Base-by-base conservation (phyloP, 2,113 vertebrate genomes). In the Piliocolobus tephrosceles region DNA sequence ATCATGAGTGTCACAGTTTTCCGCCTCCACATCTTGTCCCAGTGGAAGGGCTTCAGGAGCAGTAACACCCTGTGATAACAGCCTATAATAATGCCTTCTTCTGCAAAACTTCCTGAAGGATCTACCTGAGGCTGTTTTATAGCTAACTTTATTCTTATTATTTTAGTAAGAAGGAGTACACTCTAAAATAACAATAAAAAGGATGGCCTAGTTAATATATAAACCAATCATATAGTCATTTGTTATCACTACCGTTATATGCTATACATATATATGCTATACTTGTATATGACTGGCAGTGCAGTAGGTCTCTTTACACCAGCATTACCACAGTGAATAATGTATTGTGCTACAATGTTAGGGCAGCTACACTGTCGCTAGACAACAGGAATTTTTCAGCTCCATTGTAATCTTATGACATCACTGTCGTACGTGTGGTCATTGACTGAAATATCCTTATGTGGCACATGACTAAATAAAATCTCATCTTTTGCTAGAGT, bases 381-480 rank as follows among this genome's bases (percentile, higher is more conserved):
- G 43, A 30, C 27, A 30, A 18, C 43, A 47, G 75, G 75, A 47
- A 78, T 17, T 47, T 78, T 47, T 47, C 43, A 47, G 75, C 75
- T 78, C 27, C 43, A 18, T 78, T 18, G 1, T 45, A 78, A 32
- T 78, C 43, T 16, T 78, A 32, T 47, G 27, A 4, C 14, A 78
- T 43, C 75, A 18, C 75, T 45, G 45, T 30, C 0, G 0, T 30
- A 78, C 1, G 17, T 47, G 2, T 8, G 8, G 75, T 32, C 25
- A 32, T 30, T 78, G 14, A 47, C 27, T 45, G 45, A 78, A 47
- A 32, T 47, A 16, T 78, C 75, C 43, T 18, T 32, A 32, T 47
- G 16, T 14, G 45, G 75, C 16, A 30, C 40, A 78, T 47, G 75
- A 45, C 27, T 78, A 78, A 82, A 57, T 45, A 10, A 61, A 70